Conservation (phyloP, 2,113 vertebrate genomes). For the Chiloscyllium plagiosum region DNA sequence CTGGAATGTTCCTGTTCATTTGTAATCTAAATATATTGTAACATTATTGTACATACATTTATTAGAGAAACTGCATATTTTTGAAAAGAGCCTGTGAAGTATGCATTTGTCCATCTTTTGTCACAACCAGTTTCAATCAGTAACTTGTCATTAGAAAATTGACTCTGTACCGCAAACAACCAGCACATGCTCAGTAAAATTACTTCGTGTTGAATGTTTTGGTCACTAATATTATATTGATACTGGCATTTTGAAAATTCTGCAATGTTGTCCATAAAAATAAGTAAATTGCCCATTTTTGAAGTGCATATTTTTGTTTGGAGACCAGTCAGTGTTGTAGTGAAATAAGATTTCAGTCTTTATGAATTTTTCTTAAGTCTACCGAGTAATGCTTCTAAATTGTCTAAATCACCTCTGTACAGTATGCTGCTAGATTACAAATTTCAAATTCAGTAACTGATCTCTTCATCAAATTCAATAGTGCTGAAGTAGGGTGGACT, state of each 20-base stretch:
- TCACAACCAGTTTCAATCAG: too few relatives aligned
- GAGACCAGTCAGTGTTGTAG: neutral
- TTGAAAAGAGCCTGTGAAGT: neutral
- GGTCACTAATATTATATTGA: too few relatives aligned
- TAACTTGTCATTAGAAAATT: too few relatives aligned
- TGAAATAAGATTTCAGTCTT: neutral
- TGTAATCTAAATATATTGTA: neutral
- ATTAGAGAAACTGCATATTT: neutral
- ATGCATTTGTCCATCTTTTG: neutral
- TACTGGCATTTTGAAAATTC: too few relatives aligned
- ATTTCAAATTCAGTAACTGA: too few relatives aligned
- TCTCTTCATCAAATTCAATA: neutral
- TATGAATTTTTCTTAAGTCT: neutral
- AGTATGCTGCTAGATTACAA: neutral
- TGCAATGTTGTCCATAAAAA: too few relatives aligned
- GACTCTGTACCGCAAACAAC: too few relatives aligned
- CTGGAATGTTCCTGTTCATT: neutral
- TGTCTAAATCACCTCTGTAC: neutral
- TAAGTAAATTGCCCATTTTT: neutral
- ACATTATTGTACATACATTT: neutral
- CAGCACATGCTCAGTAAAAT: too few relatives aligned
- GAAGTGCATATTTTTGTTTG: neutral
- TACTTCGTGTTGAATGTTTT: too few relatives aligned
- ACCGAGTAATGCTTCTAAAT: neutral
- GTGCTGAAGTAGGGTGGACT: neutral